These are phyloP conservation scores for Glyptemys insculpta DNA, from an alignment of 2,797 vertebrate species.

Conservation along the genomic window DNA sequence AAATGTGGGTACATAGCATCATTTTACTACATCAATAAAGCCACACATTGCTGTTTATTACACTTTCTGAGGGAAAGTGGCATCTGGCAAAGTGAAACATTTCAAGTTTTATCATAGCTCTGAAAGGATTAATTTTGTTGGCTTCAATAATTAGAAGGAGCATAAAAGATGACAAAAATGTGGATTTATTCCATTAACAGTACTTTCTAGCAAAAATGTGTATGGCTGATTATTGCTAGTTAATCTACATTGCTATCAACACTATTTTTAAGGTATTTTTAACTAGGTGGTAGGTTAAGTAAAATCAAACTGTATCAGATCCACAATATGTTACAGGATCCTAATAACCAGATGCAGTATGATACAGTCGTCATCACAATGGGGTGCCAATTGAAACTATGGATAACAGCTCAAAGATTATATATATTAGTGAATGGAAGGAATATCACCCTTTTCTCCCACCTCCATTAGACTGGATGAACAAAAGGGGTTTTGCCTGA, in stretches of 20 bases:
- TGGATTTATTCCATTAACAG: not conserved
- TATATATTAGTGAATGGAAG: not conserved
- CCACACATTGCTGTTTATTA: not conserved
- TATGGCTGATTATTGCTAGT: not conserved
- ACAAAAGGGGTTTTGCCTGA: not conserved
- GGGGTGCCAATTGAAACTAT: not conserved
- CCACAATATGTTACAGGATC: not conserved
- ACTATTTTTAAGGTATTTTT: not conserved
- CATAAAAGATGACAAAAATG: not conserved
- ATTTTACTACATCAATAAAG: not conserved
- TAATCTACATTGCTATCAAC: not conserved
- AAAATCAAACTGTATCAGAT: not conserved
- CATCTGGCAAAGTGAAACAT: conserved; percentile 7
- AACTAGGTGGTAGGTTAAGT: not conserved
- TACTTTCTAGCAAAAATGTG: not conserved
- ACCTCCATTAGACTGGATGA: not conserved
- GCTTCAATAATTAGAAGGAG: conserved; percentile 7
- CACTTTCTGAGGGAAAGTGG: not conserved
- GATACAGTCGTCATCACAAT: not conserved
- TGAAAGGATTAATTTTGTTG: conserved; percentile 12
- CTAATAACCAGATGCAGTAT: not conserved
- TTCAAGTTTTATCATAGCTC: not conserved
- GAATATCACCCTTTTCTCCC: not conserved
- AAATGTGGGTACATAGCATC: not conserved
- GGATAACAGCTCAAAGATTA: not conserved